Evolutionary conservation across 2,113 vertebrate species (phyloP).

Genomic region (Neomonachus schauinslandi): DNA sequence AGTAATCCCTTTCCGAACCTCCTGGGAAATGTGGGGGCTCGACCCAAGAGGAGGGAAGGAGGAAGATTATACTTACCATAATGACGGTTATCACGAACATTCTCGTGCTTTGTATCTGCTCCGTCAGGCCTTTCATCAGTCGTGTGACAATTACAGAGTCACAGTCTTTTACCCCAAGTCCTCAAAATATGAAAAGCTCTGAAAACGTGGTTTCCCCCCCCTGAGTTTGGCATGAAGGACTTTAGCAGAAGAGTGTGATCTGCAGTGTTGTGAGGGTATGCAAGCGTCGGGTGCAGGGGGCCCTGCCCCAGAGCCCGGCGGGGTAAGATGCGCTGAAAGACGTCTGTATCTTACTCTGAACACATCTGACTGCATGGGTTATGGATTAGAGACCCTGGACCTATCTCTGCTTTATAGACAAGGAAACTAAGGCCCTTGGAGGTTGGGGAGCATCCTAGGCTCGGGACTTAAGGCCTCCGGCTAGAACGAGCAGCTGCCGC

Average conservation of each 20-base stretch:
- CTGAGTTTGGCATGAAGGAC: neutral
- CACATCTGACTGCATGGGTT: neutral
- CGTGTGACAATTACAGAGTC: neutral
- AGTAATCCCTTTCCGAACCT: neutral
- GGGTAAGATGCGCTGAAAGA: neutral
- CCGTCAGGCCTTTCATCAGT: neutral
- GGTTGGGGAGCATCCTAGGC: too few relatives aligned
- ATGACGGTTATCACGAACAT: rapidly evolving
- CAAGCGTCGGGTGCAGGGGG: neutral
- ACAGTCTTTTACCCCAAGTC: neutral
- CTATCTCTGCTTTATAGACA: neutral
- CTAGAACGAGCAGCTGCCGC: neutral
- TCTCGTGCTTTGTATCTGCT: too few relatives aligned
- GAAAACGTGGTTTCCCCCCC: neutral
- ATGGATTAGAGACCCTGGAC: neutral
- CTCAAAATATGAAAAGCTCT: neutral
- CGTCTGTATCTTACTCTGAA: rapidly evolving
- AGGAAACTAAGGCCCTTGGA: neutral
- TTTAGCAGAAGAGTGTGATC: neutral
- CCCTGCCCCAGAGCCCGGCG: rapidly evolving
- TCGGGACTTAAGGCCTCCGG: rapidly evolving
- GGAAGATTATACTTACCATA: neutral
- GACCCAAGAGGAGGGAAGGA: neutral
- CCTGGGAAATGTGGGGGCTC: neutral
- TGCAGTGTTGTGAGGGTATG: neutral